phyloP scores from a whole-genome alignment of 1,140 invertebrate species.

The Belonocnema kinseyi region DNA sequence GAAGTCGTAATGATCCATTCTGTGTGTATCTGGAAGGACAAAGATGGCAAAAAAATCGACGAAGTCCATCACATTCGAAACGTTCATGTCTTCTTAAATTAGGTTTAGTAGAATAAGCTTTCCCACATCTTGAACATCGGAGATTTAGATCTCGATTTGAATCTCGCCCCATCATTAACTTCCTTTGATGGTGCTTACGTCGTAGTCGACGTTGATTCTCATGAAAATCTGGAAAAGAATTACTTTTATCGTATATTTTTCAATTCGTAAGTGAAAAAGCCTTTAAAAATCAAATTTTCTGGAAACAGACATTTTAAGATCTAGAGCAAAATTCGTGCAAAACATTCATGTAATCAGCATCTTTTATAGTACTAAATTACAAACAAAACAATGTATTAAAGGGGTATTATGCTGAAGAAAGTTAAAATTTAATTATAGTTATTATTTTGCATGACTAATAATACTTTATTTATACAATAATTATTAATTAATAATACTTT shows the following conservation, averaged over 20 bases:
- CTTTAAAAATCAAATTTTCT: no score
- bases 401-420: no score
- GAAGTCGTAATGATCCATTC: conserved; percentile 70
- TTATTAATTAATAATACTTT: no score
- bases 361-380: no score
- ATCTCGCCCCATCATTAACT: not conserved
- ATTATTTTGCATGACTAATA: no score
- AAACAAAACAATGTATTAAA: no score
- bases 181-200: not conserved
- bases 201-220: not conserved
- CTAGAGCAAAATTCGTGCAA: not conserved
- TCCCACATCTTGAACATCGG: conserved; percentile 70
- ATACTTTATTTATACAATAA: no score
- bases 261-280: no score
- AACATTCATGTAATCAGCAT: not conserved
- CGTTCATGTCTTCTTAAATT: conserved; percentile 74
- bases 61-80: conserved; percentile 75
- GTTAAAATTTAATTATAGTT: no score
- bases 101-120: conserved; percentile 71
- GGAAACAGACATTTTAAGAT: not conserved
- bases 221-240: conserved; percentile 5
- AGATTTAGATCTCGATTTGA: not conserved
- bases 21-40: conserved; percentile 74
- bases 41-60: conserved; percentile 71
- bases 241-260: conserved; percentile 1